These are phyloP conservation scores for Branchipolynoe longqiensis DNA, from an alignment of 2,888 invertebrate species.

Conservation along the genomic window DNA sequence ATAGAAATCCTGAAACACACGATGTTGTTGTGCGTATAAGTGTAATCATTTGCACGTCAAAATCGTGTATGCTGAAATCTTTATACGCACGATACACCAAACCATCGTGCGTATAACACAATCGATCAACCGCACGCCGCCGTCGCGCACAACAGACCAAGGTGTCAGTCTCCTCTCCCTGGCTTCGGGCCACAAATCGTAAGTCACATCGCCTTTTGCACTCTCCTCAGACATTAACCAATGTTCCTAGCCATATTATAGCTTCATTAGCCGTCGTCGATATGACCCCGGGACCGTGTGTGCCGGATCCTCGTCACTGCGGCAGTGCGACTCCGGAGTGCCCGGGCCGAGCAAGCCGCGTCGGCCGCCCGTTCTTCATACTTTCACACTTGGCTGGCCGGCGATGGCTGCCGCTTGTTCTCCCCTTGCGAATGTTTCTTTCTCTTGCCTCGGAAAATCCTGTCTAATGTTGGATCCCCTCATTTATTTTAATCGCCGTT, in stretches of 20 bases:
- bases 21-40: no score
- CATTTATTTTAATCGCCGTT: no score
- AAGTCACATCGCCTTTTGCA: slow-evolving; percentile 6
- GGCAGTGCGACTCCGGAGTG: not conserved
- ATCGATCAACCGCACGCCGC: slow-evolving; percentile 44
- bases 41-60: no score
- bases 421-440: no score
- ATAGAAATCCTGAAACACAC: no score
- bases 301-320: not conserved
- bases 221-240: not conserved
- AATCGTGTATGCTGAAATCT: no score
- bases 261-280: not conserved
- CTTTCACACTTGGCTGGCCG: slow-evolving; percentile 40
- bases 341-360: slow-evolving; percentile 8
- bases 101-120: no score
- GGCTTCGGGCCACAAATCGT: slow-evolving; percentile 13
- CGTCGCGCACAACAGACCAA: slow-evolving; percentile 36
- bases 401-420: slow-evolving; percentile 16
- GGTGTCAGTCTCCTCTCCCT: slow-evolving; percentile 17
- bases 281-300: not conserved
- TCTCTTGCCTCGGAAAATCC: no score
- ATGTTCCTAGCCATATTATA: not conserved
- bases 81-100: no score
- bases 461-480: no score
- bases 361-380: not conserved